These are phyloP conservation scores for Lepus oiostolus DNA, from an alignment of 2,797 vertebrate genomes.

Conservation along the genomic window DNA sequence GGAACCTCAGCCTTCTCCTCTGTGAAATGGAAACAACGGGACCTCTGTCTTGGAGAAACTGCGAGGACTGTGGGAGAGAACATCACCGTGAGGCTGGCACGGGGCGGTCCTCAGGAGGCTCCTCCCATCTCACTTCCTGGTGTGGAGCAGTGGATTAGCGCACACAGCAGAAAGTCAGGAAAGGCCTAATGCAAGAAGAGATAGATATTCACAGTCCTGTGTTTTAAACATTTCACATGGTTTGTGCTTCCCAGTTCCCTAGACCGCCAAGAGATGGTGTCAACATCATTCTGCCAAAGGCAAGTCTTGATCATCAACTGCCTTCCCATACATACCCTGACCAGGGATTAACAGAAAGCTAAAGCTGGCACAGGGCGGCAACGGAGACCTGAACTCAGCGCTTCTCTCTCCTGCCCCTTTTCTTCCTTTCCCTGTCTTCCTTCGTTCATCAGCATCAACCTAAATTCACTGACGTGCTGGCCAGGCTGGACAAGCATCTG, in stretches of 20 bases:
- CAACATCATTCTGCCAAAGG: not conserved
- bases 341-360: not conserved
- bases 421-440: not conserved
- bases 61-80: fast-evolving
- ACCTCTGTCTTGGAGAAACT: not conserved
- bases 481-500: not conserved
- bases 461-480: fast-evolving
- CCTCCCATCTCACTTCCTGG: not conserved
- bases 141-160: not conserved
- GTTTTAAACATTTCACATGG: not conserved
- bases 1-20: not conserved
- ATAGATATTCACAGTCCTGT: not conserved
- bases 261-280: not conserved
- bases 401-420: not conserved
- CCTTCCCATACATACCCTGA: not conserved
- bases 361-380: too few relatives aligned
- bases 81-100: fast-evolving
- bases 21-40: not conserved
- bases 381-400: not conserved
- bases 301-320: not conserved
- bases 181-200: not conserved
- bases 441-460: not conserved
- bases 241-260: not conserved
- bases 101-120: not conserved
- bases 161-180: not conserved